phyloP scores from a whole-genome alignment of 2,797 vertebrate species.

The Leptoclinus maculatus region DNA sequence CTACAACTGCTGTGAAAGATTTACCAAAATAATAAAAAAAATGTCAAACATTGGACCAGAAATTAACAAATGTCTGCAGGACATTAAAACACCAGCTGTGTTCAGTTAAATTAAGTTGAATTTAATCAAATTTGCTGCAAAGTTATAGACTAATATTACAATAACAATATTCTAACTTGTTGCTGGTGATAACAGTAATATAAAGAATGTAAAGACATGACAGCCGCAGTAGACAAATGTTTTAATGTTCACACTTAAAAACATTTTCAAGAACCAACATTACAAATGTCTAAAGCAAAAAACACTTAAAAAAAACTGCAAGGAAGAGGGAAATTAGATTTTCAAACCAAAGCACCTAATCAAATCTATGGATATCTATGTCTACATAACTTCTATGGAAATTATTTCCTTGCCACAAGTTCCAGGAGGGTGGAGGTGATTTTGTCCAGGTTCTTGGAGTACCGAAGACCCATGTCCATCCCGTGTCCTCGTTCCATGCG shows the following conservation, averaged over 20 bases:
- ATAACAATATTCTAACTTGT: background rate
- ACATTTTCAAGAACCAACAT: background rate
- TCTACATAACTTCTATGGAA: background rate
- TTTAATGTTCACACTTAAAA: constrained; percentile 45
- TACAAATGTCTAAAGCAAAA: constrained; percentile 12
- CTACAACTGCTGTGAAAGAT: background rate
- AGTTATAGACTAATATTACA: background rate
- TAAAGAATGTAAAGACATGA: background rate
- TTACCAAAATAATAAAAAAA: no score
- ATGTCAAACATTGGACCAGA: background rate
- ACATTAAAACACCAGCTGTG: background rate
- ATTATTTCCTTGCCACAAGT: constrained; percentile 78
- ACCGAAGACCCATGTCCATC: constrained; percentile 42
- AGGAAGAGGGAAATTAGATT: background rate
- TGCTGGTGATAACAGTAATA: constrained; percentile 8
- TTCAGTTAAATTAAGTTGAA: background rate
- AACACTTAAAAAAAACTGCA: background rate
- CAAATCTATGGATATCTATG: background rate
- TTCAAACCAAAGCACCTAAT: background rate
- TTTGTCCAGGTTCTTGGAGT: constrained; percentile 77
- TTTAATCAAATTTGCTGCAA: background rate
- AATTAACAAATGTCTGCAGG: background rate
- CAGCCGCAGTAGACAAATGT: constrained; percentile 2
- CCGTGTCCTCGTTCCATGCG: constrained; percentile 44
- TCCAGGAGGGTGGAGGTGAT: constrained; percentile 80